phyloP scores from a whole-genome alignment of 2,113 vertebrate species.

The Hipposideros armiger region DNA sequence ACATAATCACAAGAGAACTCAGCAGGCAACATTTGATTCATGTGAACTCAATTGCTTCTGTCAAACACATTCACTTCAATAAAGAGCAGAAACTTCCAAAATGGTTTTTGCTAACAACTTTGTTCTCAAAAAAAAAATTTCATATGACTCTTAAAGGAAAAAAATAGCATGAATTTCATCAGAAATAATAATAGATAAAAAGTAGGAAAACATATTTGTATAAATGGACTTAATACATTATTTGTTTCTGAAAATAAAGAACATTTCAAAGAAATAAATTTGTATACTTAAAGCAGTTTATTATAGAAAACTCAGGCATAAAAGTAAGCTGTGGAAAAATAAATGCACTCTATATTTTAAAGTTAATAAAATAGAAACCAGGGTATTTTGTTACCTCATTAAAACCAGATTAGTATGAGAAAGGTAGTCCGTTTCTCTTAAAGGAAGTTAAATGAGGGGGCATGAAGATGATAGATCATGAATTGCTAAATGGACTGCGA shows the following conservation, averaged over 20 bases:
- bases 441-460: neutral
- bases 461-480: neutral
- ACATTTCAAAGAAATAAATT: slow-evolving; percentile 70
- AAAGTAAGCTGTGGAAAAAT: slow-evolving; percentile 6
- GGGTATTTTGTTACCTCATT: neutral
- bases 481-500: neutral
- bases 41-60: slow-evolving; percentile 77
- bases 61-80: slow-evolving; percentile 82
- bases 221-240: slow-evolving; percentile 49
- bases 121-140: slow-evolving; percentile 49
- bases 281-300: slow-evolving; percentile 15
- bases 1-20: slow-evolving; percentile 77
- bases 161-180: slow-evolving; percentile 65
- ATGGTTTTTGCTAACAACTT: slow-evolving; percentile 68
- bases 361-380: slow-evolving; percentile 11
- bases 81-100: slow-evolving; percentile 75
- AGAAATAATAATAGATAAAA: slow-evolving; percentile 74
- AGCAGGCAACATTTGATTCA: slow-evolving; percentile 78
- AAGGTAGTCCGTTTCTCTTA: neutral
- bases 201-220: slow-evolving; percentile 67
- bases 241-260: slow-evolving; percentile 73
- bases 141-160: slow-evolving; percentile 60
- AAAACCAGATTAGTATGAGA: neutral
- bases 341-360: slow-evolving; percentile 9
- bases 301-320: neutral